A percentile compares a stretch with the other conserved stretches of the same genome.
Evolutionary conservation across 1,140 invertebrate genomes (phyloP).

Genomic region (Anoplophora glabripennis): DNA sequence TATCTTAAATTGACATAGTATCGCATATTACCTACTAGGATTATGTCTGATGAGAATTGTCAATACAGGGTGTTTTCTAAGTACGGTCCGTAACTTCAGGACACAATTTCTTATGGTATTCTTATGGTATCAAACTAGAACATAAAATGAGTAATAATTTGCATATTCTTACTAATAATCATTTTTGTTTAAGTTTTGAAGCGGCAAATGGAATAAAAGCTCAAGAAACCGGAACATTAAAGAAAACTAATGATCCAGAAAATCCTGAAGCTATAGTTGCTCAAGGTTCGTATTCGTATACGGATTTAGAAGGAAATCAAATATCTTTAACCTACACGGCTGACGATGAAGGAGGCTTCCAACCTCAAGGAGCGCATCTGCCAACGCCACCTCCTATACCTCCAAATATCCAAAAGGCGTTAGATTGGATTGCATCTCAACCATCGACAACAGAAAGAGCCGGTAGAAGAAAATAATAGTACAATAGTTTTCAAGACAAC

Average conservation of each 20-base stretch:
- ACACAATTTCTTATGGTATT: background rate
- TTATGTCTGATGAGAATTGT: background rate
- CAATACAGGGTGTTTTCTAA: too few species aligned
- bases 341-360: slow-evolving; percentile 74
- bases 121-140: background rate
- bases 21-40: background rate
- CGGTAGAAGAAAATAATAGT: slow-evolving; percentile 26
- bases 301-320: slow-evolving; percentile 74
- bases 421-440: slow-evolving; percentile 60
- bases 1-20: background rate
- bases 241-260: slow-evolving; percentile 60
- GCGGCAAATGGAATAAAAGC: slow-evolving; percentile 72
- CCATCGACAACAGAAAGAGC: slow-evolving; percentile 45
- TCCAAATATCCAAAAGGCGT: slow-evolving; percentile 70
- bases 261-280: slow-evolving; percentile 62
- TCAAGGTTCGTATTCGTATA: slow-evolving; percentile 75
- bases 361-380: slow-evolving; percentile 67
- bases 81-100: too few species aligned
- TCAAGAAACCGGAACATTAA: slow-evolving; percentile 63
- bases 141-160: background rate
- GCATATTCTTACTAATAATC: background rate
- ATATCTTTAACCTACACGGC: slow-evolving; percentile 75
- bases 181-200: slow-evolving; percentile 61
- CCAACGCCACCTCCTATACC: slow-evolving; percentile 74
- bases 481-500: background rate